A percentile compares a stretch with the other conserved stretches of the same genome.
These are phyloP conservation scores for Montipora capitata DNA, from an alignment of 92 coral and sea anemone genomes.

Conservation along the genomic window DNA sequence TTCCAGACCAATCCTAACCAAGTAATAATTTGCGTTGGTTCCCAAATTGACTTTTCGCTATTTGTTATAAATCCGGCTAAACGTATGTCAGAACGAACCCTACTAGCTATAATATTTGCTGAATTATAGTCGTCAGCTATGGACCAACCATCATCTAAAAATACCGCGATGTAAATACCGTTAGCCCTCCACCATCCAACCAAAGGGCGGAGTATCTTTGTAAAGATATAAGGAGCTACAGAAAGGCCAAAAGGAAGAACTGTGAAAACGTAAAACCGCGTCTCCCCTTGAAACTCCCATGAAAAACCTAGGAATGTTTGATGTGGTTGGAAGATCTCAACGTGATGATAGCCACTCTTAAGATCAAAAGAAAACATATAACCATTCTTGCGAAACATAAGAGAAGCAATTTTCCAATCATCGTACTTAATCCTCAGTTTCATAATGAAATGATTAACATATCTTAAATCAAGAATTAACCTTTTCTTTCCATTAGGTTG, in stretches of 20 bases:
- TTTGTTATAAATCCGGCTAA: too few species aligned
- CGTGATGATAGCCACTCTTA: constrained; percentile 9
- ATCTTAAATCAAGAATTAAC: too few species aligned
- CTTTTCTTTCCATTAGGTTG: too few species aligned
- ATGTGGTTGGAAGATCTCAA: constrained; percentile 6
- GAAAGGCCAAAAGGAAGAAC: constrained; percentile 14
- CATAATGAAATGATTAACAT: too few species aligned
- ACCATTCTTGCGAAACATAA: neutral
- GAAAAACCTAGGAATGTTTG: constrained; percentile 32
- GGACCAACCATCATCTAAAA: constrained; percentile 3
- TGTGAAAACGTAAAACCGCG: constrained; percentile 13
- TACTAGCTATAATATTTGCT: too few species aligned
- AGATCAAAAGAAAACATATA: neutral
- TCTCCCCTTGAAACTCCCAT: constrained; percentile 23
- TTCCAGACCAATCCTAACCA: too few species aligned
- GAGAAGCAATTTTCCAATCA: constrained; percentile 1
- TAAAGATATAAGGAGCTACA: constrained; percentile 18
- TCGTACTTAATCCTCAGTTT: neutral
- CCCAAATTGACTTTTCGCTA: too few species aligned
- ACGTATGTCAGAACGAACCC: too few species aligned
- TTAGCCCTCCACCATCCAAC: constrained; percentile 25
- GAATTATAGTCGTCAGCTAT: too few species aligned
- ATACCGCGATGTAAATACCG: constrained; percentile 31
- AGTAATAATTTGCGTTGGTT: too few species aligned
- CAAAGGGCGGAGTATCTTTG: neutral